Evolutionary conservation across 2,888 invertebrate species (phyloP).

Genomic region (Cataglyphis albicans): DNA sequence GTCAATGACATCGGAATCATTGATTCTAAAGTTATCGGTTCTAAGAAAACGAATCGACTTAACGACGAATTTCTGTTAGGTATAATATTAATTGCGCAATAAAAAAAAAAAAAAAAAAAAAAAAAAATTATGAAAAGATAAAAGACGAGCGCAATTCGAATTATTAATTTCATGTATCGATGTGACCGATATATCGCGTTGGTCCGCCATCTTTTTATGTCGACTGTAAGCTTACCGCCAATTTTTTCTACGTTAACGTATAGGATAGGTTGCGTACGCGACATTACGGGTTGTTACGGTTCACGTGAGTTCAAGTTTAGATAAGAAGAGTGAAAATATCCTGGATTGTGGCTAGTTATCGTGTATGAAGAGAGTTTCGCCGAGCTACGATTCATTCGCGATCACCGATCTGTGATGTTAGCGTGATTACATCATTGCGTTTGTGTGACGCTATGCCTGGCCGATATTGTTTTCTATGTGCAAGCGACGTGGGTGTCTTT

Average conservation of each 20-base stretch:
- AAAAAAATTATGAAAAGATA: background rate
- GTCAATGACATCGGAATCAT: background rate
- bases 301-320: background rate
- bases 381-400: no score
- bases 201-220: constrained; percentile 57
- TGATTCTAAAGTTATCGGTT: background rate
- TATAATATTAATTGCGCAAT: background rate
- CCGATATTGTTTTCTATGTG: constrained; percentile 81
- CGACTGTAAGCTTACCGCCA: constrained; percentile 59
- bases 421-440: background rate
- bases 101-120: no score
- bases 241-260: constrained; percentile 23
- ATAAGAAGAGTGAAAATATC: background rate
- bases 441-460: constrained; percentile 71
- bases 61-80: background rate
- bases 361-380: background rate
- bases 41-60: background rate
- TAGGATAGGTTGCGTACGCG: background rate
- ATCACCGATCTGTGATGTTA: background rate
- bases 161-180: background rate
- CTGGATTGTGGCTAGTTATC: background rate
- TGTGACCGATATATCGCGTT: constrained; percentile 17
- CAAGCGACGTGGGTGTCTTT: constrained; percentile 83
- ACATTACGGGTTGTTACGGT: background rate
- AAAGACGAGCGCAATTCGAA: background rate